Percentiles rank a stretch among this genome's conserved stretches.
Evolutionary conservation across 1,140 invertebrate species (phyloP).

Genomic region (Drosophila ironensis): DNA sequence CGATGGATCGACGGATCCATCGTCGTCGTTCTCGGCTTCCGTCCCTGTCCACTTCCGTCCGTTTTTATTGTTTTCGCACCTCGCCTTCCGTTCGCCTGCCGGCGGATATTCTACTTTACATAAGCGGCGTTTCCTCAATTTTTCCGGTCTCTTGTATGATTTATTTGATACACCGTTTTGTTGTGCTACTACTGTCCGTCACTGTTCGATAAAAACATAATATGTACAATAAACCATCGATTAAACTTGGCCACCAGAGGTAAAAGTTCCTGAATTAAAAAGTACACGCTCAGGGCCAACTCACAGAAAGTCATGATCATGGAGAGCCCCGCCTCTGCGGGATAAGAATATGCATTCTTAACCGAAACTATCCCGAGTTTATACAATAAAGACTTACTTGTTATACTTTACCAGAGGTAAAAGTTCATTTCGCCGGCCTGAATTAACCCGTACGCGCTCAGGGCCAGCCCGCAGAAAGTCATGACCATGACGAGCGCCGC

Average conservation of each 20-base stretch:
- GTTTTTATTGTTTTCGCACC: constrained; percentile 75
- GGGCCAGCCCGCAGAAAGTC: no score
- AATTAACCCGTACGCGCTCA: no score
- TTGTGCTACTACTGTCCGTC: constrained; percentile 43
- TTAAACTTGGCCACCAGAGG: background rate
- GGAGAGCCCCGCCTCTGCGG: background rate
- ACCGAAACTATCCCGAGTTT: no score
- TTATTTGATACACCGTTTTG: constrained; percentile 37
- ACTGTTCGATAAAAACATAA: background rate
- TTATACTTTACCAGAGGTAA: no score
- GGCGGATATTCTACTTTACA: constrained; percentile 78
- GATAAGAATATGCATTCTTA: no score
- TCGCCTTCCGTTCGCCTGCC: constrained; percentile 47
- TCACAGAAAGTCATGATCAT: background rate
- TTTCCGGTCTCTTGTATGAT: constrained; percentile 55
- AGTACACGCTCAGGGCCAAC: background rate
- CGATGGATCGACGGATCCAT: constrained; percentile 34
- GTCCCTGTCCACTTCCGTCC: constrained; percentile 59
- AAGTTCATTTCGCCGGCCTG: no score
- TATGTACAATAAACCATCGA: background rate
- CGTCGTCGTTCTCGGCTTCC: constrained; percentile 22
- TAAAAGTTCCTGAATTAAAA: background rate
- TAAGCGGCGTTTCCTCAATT: constrained; percentile 75
- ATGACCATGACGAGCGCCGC: no score
- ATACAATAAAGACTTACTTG: no score